A percentile compares a stretch with the other conserved stretches of the same genome.
These are phyloP conservation scores for Lasioglossum leucozonium DNA, from an alignment of 2,888 invertebrate species.

Conservation along the genomic window DNA sequence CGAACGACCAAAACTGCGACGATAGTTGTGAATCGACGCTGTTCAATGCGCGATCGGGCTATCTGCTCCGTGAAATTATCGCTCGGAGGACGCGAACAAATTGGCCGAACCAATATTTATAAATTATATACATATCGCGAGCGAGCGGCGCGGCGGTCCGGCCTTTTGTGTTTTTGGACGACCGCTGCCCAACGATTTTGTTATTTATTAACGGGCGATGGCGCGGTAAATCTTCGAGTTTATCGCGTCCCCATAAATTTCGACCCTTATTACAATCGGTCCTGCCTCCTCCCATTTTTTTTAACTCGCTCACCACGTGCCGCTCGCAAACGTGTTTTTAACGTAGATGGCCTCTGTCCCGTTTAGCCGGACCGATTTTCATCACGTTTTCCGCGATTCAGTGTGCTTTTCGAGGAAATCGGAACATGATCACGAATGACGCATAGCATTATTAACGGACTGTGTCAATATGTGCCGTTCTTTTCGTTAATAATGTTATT, in stretches of 20 bases:
- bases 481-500: not conserved
- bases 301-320: conserved; percentile 38
- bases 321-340: conserved; percentile 28
- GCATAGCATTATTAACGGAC: too few species aligned
- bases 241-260: conserved; percentile 56
- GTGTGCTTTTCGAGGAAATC: not conserved
- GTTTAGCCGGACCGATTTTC: not conserved
- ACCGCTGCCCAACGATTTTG: conserved; percentile 53
- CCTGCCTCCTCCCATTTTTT: conserved; percentile 10
- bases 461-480: too few species aligned
- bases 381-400: not conserved
- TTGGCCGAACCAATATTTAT: conserved; percentile 53
- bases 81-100: conserved; percentile 53
- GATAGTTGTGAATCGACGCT: conserved; percentile 54
- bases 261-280: conserved; percentile 56
- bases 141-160: not conserved
- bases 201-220: conserved; percentile 53
- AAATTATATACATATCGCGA: conserved; percentile 48
- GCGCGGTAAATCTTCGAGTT: conserved; percentile 56
- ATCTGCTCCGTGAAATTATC: conserved; percentile 54
- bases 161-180: conserved; percentile 52
- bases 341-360: conserved; percentile 29
- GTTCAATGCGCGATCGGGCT: conserved; percentile 46
- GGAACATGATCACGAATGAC: too few species aligned
- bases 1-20: conserved; percentile 34